Conservation (phyloP, 2,888 invertebrate species). For the Troglohyphantes excavatus region DNA sequence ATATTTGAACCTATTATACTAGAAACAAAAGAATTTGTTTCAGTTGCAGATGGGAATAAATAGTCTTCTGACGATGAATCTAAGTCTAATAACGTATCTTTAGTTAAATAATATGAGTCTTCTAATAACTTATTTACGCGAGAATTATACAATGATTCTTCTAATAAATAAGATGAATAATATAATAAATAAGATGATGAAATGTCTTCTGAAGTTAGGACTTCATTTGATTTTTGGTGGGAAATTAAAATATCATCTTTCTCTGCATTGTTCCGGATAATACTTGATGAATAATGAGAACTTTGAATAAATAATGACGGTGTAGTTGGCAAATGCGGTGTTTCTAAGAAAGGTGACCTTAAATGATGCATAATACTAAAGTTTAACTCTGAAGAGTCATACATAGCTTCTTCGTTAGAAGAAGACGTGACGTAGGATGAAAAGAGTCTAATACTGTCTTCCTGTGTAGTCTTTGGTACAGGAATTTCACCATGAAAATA, state of each 20-base stretch:
- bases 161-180: constrained; percentile 50
- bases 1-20: not conserved
- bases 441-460: not conserved
- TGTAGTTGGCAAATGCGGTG: constrained; percentile 24
- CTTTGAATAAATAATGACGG: not conserved
- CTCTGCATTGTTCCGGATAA: constrained; percentile 19
- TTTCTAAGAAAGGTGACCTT: not conserved
- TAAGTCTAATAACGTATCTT: constrained; percentile 6
- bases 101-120: constrained; percentile 13
- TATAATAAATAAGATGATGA: constrained; percentile 48
- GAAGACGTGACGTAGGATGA: not conserved
- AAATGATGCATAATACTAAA: constrained; percentile 12
- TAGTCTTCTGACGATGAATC: not conserved
- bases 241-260: not conserved
- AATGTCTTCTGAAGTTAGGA: constrained; percentile 1
- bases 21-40: not conserved
- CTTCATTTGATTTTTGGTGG: not conserved
- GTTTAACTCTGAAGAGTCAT: constrained; percentile 21
- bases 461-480: constrained; percentile 42
- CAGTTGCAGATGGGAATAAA: not conserved
- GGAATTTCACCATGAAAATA: not conserved
- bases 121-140: constrained; percentile 9
- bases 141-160: constrained; percentile 32
- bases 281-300: constrained; percentile 22
- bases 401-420: constrained; percentile 13